Evolutionary conservation across 1,140 invertebrate genomes (phyloP), one percentile per base, ranked within the genome.

Genomic region (Lordiphosa collinella): DNA sequence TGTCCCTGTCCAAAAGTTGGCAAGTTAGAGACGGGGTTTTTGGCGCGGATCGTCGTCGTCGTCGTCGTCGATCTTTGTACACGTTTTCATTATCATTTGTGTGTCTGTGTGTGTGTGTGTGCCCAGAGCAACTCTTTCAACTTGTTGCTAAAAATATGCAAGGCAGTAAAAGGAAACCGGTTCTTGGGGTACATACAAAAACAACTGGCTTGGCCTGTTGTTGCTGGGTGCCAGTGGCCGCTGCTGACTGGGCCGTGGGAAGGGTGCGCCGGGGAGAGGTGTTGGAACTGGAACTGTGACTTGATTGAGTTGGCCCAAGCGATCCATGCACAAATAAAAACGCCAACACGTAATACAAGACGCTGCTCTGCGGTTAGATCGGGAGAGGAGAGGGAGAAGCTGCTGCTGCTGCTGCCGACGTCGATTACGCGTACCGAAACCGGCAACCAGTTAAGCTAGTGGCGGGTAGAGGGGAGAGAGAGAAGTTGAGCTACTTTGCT

Each of bases 291-390:
- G 66, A 72, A 74, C 71, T 63, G 41, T 51, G 60, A 80, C 76
- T 80, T 80, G 75, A 80, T 80, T 80, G 74, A 69, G 74, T 61
- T 71, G 74, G 18, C 22, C 40, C 40, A 64, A 56, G 43, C 54
- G 51, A 75, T 57, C 38, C 58, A 70, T 68, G 62, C 65, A 70
- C 75, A 80, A 79, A 79, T 73, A 82, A 71, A 82, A 61, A 80
- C 72, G 43, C 60, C 76, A 82, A 82, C 71, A 82, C 76, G 76
- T 82, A 84, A 82, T 82, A 84, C 61, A 82, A 80, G 66, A 58
- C 63, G 50, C 38, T 56, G 58, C 52, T 55, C 57, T 16, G 44
- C 35, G 50, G 37, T 31, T 61, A 36, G 36, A 22, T 38, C 36
- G 12, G n/a, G 11, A 10, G 40, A 7, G 22, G 18, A 16, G 4